Percentiles rank a stretch among this genome's conserved stretches.
Conservation (phyloP, 2,888 invertebrate genomes). For the Portevinia maculata region DNA sequence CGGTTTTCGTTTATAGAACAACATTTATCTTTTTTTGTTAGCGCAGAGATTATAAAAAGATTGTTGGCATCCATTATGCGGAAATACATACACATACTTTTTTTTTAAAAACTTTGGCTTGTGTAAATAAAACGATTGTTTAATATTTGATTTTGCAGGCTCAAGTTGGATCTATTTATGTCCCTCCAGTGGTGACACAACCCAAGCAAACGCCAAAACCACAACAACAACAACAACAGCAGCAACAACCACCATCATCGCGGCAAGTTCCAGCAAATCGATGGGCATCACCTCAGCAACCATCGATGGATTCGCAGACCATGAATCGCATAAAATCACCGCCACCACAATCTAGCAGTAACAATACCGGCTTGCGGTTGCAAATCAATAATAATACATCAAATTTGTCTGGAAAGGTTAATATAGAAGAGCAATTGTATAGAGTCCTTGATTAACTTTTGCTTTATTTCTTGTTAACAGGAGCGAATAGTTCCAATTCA, state of each 20-base stretch:
- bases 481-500: slow-evolving; percentile 82
- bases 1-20: neutral
- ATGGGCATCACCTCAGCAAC: slow-evolving; percentile 80
- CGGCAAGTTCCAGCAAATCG: slow-evolving; percentile 78
- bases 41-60: neutral
- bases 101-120: slow-evolving; percentile 23
- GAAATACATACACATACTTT: slow-evolving; percentile 30
- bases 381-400: slow-evolving; percentile 78
- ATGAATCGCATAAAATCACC: slow-evolving; percentile 78
- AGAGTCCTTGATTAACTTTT: neutral
- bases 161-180: slow-evolving; percentile 84
- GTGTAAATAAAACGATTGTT: neutral
- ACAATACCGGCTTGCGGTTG: slow-evolving; percentile 78
- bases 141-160: slow-evolving; percentile 75
- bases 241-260: slow-evolving; percentile 77
- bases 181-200: slow-evolving; percentile 84
- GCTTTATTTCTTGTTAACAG: slow-evolving; percentile 73
- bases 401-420: slow-evolving; percentile 64
- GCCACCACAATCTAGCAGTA: slow-evolving; percentile 82
- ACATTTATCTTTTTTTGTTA: neutral
- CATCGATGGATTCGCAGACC: slow-evolving; percentile 80
- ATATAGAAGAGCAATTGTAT: neutral
- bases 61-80: slow-evolving; percentile 48
- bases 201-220: slow-evolving; percentile 82
- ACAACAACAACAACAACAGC: slow-evolving; percentile 81